phyloP scores from a whole-genome alignment of 2,113 vertebrate genomes.

The Pterocles gutturalis region DNA sequence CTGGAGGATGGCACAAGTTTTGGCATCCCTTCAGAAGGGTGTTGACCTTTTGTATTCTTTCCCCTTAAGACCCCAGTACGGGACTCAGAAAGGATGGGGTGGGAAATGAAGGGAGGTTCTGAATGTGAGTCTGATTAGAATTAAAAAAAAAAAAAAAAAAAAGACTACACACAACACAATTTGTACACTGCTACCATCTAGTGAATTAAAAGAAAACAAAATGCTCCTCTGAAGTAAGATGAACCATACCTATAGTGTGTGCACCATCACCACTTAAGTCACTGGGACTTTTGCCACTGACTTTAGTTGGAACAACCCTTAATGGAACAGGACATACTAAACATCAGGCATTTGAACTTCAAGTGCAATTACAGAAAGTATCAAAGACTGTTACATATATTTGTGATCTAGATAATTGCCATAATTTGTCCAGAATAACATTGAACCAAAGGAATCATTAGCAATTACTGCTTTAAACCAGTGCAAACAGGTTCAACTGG shows the following conservation, averaged over 20 bases:
- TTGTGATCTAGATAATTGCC: conserved; percentile 48
- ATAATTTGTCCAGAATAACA: conserved; percentile 34
- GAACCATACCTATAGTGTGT: not conserved
- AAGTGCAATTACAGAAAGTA: not conserved
- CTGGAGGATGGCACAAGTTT: not conserved
- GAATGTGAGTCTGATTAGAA: not conserved
- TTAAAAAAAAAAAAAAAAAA: not conserved
- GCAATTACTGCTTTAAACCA: not conserved
- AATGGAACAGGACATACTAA: not conserved
- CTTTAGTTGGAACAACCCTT: not conserved
- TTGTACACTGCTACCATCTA: conserved; percentile 69
- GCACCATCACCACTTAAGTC: not conserved
- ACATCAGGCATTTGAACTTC: conserved; percentile 13
- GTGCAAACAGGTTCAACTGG: not conserved
- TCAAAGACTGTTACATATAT: not conserved
- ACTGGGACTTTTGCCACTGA: not conserved
- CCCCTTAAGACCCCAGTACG: not conserved
- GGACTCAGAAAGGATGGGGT: not conserved
- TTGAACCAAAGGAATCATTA: not conserved
- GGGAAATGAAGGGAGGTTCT: not conserved
- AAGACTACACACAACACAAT: not conserved
- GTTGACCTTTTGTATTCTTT: not conserved
- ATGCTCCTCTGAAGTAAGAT: not conserved
- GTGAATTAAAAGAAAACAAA: conserved; percentile 38
- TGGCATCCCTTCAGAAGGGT: not conserved